A percentile compares a stretch with the other conserved stretches of the same genome.
phyloP scores from a whole-genome alignment of 2,113 vertebrate genomes.

The Campylomormyrus tamandua region DNA sequence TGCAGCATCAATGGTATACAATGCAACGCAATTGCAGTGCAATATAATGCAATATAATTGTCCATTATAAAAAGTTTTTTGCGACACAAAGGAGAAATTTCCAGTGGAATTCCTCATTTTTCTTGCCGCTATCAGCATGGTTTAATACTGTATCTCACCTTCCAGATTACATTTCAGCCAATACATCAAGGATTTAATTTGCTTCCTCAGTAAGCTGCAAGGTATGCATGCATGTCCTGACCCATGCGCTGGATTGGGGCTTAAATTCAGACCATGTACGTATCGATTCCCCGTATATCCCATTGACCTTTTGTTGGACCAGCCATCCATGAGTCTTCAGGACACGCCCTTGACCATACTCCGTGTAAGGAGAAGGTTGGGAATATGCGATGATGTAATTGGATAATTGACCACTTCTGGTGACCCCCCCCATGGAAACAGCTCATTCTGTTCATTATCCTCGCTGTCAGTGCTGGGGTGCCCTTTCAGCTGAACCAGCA shows the following conservation, averaged over 20 bases:
- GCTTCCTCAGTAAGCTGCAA: background rate
- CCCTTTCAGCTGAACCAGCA: slow-evolving; percentile 6
- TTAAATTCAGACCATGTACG: background rate
- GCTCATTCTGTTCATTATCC: slow-evolving; percentile 15
- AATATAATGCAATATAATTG: background rate
- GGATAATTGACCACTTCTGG: slow-evolving; percentile 18
- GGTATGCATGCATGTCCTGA: background rate
- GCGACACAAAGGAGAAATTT: background rate
- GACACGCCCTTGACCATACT: background rate
- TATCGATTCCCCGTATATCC: background rate
- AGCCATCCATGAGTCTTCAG: background rate
- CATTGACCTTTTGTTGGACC: background rate
- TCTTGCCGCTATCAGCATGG: background rate
- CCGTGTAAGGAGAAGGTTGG: background rate
- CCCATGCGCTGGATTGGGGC: background rate
- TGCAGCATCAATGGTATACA: background rate
- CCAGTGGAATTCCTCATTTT: background rate
- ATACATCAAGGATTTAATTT: background rate
- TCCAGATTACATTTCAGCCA: background rate
- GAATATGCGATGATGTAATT: slow-evolving; percentile 7
- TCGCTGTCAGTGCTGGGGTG: slow-evolving; percentile 11
- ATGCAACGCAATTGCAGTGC: background rate
- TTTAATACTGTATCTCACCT: background rate
- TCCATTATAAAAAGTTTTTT: background rate
- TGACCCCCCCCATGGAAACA: slow-evolving; percentile 7